Evolutionary conservation across 2,797 vertebrate genomes (phyloP).

Genomic region (Acipenser oxyrinchus): DNA sequence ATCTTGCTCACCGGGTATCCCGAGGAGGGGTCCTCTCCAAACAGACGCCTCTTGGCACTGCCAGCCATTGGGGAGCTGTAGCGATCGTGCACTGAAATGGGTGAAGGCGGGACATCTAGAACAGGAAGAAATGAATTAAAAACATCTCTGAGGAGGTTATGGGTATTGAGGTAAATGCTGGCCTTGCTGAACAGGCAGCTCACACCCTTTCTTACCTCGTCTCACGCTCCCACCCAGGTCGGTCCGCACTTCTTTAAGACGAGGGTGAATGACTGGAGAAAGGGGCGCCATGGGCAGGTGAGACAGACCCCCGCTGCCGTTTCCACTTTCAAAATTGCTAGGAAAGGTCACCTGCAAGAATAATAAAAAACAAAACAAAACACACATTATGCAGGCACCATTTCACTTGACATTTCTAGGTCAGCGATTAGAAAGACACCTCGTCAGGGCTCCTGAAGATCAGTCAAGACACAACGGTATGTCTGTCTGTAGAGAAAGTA

Average conservation of each 20-base stretch:
- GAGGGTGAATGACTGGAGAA: conserved; percentile 89
- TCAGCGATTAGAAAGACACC: too few species aligned
- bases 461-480: too few species aligned
- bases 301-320: conserved; percentile 48
- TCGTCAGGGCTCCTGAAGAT: too few species aligned
- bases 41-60: conserved; percentile 87
- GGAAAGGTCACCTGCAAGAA: conserved; percentile 80
- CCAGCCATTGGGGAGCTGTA: conserved; percentile 90
- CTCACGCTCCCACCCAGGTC: conserved; percentile 70
- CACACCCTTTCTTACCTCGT: conserved; percentile 47
- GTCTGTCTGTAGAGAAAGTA: too few species aligned
- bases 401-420: too few species aligned
- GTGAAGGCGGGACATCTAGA: conserved; percentile 76
- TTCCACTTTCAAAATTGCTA: conserved; percentile 76
- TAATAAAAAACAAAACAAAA: background rate
- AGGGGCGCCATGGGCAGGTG: conserved; percentile 81
- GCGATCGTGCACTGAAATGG: conserved; percentile 82
- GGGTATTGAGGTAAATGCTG: too few species aligned
- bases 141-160: too few species aligned
- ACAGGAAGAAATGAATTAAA: background rate
- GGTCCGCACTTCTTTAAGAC: conserved; percentile 85
- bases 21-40: conserved; percentile 73
- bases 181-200: background rate
- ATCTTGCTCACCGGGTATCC: conserved; percentile 61
- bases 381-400: background rate